Conservation (phyloP, 2,888 invertebrate genomes). For the Arctia plantaginis region DNA sequence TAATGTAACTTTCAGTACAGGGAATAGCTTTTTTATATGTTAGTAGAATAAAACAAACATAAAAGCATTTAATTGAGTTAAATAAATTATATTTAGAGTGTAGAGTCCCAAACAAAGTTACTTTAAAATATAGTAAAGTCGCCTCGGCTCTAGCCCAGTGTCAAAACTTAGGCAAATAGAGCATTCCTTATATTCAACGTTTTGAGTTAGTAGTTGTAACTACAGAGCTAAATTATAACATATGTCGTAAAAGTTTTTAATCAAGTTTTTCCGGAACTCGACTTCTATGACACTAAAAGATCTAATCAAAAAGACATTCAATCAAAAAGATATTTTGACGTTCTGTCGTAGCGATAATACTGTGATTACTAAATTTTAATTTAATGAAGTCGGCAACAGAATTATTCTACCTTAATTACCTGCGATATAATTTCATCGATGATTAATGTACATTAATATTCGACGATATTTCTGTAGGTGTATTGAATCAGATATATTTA, state of each 20-base stretch:
- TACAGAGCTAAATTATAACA: background rate
- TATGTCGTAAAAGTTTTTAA: background rate
- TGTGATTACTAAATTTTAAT: background rate
- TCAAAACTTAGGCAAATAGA: background rate
- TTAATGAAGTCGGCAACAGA: background rate
- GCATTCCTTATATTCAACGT: background rate
- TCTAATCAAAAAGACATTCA: background rate
- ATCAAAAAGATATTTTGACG: background rate
- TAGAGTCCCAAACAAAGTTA: background rate
- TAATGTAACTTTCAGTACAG: background rate
- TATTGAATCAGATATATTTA: too few relatives aligned
- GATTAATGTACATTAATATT: too few relatives aligned
- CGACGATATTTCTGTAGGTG: too few relatives aligned
- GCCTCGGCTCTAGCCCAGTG: background rate
- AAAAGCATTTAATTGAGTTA: background rate
- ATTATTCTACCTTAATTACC: background rate
- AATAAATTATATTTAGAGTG: background rate
- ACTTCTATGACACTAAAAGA: background rate
- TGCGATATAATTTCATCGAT: too few relatives aligned
- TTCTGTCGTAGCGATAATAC: background rate
- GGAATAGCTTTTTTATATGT: background rate
- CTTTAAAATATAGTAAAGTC: background rate
- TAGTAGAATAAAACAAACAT: background rate
- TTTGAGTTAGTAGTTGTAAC: background rate
- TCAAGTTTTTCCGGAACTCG: background rate